These are phyloP conservation scores for Gasteruption jaculator DNA, from an alignment of 2,888 invertebrate genomes.

Conservation along the genomic window DNA sequence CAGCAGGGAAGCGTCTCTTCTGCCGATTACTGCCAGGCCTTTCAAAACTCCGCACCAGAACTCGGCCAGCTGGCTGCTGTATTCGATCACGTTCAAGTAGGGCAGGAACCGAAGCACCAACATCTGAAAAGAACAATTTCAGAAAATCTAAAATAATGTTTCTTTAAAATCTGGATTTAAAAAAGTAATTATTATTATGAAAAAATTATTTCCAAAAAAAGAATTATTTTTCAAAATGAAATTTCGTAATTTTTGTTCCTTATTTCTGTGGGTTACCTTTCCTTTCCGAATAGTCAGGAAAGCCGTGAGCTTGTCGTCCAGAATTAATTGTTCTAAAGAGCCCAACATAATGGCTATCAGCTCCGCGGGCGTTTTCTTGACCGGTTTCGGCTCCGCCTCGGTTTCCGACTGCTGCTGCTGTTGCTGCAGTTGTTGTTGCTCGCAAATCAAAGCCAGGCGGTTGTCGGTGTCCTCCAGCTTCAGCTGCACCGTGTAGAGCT, in stretches of 20 bases:
- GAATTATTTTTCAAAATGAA: no score
- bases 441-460: slow-evolving; percentile 68
- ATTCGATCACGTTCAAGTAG: slow-evolving; percentile 55
- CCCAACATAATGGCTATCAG: slow-evolving; percentile 64
- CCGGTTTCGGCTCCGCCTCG: slow-evolving; percentile 52
- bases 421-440: slow-evolving; percentile 57
- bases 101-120: slow-evolving; percentile 65
- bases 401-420: slow-evolving; percentile 51
- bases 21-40: slow-evolving; percentile 57
- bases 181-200: slow-evolving; percentile 1
- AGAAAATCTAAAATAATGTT: slow-evolving; percentile 4
- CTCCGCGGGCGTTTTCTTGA: slow-evolving; percentile 59
- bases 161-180: no score
- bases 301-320: slow-evolving; percentile 67
- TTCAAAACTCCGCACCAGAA: slow-evolving; percentile 62
- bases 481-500: slow-evolving; percentile 71
- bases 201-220: no score
- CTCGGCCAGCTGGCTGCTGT: slow-evolving; percentile 53
- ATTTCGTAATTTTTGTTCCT: no score
- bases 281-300: slow-evolving; percentile 79
- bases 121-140: slow-evolving; percentile 52
- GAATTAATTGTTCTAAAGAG: slow-evolving; percentile 62
- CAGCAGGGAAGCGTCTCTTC: slow-evolving; percentile 58
- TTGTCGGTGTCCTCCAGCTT: slow-evolving; percentile 83
- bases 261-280: slow-evolving; percentile 57